Base-by-base conservation (phyloP, 2,113 vertebrate genomes). In the Oreochromis aureus region DNA sequence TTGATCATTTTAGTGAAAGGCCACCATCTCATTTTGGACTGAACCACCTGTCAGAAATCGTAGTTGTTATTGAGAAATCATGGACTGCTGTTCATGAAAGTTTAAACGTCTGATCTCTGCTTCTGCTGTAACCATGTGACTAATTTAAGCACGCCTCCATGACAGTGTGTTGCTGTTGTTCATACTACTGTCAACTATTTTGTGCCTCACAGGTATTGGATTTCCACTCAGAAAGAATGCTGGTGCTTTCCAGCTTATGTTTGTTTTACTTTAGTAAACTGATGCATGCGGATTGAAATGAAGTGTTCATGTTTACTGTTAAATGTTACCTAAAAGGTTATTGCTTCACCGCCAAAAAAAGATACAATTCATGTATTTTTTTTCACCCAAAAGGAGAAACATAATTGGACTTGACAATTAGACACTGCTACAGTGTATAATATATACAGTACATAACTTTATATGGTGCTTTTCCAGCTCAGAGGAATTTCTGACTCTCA, bases 41-140 rank as follows among this genome's bases (percentile, higher is more conserved):
- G 6, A 85, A 30, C 34, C 7, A 10, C n/a, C 54, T 22, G 53
- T 85, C 80, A 76, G 44, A 59, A 32, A 59, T 32, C 1, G 51
- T 30, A 30, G 9, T 27, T 32, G 4, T 34, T n/a, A 22, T 22
- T 85, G 41, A 58, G 19, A 24, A 84, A 53, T 84, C 5, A 8
- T 11, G 2, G 16, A 61, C 13, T 61, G 61, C 69, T 83, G 30
- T 59, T 59, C 82, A 34, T 55, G 79, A 63, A 41, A 71, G 85
- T 73, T 80, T 81, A 56, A 88, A 84, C 27, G 58, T 51, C 63
- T 78, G 59, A 56, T 24, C 32, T 32, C 48, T 34, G 69, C 16
- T 81, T 58, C 24, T 56, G 84, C 16, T 54, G 10, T 59, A 32
- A 30, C 88, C 85, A 91, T 88, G 86, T 89, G 82, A 84, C 83